phyloP scores from a whole-genome alignment of 2,797 vertebrate genomes.

The Ficedula albicollis region DNA sequence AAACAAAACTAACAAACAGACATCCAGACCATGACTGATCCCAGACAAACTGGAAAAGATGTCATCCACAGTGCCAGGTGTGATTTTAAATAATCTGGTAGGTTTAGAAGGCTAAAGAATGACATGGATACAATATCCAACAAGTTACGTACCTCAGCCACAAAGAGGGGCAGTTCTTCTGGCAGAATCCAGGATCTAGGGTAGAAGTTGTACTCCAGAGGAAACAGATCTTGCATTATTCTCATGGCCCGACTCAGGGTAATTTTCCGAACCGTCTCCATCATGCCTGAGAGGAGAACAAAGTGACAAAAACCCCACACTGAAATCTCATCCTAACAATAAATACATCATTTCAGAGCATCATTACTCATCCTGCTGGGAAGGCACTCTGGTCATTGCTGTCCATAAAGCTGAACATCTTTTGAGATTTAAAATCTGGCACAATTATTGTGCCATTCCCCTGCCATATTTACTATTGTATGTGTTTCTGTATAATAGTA shows the following conservation, averaged over 20 bases:
- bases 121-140: neutral
- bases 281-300: slow-evolving; percentile 85
- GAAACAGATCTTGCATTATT: slow-evolving; percentile 94
- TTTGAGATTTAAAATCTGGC: neutral
- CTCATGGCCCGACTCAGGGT: slow-evolving; percentile 92
- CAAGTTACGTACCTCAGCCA: slow-evolving; percentile 80
- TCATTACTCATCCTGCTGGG: neutral
- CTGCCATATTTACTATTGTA: neutral
- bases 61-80: neutral
- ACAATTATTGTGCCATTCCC: neutral
- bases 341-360: neutral
- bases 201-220: slow-evolving; percentile 96
- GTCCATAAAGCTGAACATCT: neutral
- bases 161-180: slow-evolving; percentile 90
- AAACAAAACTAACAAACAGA: neutral
- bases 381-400: neutral
- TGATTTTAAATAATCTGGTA: neutral
- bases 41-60: neutral
- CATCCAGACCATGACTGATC: neutral
- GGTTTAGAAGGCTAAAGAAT: neutral
- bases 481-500: neutral
- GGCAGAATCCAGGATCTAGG: slow-evolving; percentile 97
- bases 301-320: neutral
- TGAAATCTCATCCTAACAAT: neutral
- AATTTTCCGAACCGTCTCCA: slow-evolving; percentile 94